These are phyloP conservation scores for Tribolium madens DNA, from an alignment of 1,140 invertebrate genomes.

Conservation along the genomic window DNA sequence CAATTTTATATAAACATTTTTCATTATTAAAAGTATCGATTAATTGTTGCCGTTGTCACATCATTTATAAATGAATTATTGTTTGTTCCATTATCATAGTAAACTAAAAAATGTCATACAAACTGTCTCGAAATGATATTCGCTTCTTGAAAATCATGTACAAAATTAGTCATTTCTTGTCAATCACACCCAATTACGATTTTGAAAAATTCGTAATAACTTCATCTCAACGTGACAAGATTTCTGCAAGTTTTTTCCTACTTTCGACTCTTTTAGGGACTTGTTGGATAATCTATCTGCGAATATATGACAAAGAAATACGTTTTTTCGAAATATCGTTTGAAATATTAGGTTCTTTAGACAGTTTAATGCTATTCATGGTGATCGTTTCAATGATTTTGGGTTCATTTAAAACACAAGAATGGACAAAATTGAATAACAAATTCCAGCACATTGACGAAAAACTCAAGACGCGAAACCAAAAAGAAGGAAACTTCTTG, in stretches of 20 bases:
- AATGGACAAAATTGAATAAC: constrained; percentile 20
- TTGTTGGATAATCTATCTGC: neutral
- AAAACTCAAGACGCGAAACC: neutral
- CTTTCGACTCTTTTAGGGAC: neutral
- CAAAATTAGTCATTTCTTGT: constrained; percentile 4
- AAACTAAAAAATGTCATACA: neutral
- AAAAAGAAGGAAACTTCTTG: neutral
- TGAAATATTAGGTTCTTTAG: neutral
- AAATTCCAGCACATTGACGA: constrained; percentile 29
- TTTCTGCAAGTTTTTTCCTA: neutral
- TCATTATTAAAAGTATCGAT: neutral
- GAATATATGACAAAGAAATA: neutral
- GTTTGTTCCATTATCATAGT: neutral
- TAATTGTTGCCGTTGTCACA: neutral
- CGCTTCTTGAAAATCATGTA: constrained; percentile 1
- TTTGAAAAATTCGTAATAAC: neutral
- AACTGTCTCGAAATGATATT: constrained; percentile 4
- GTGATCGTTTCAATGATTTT: neutral
- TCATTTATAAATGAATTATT: neutral
- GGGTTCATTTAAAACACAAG: neutral
- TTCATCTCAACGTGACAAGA: neutral
- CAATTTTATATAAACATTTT: neutral
- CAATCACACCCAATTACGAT: neutral
- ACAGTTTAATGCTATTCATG: neutral
- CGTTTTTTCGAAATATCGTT: neutral